Evolutionary conservation across 2,888 invertebrate genomes (phyloP), one percentile per base, ranked within the genome.

Genomic region (Epistrophella euchroma): DNA sequence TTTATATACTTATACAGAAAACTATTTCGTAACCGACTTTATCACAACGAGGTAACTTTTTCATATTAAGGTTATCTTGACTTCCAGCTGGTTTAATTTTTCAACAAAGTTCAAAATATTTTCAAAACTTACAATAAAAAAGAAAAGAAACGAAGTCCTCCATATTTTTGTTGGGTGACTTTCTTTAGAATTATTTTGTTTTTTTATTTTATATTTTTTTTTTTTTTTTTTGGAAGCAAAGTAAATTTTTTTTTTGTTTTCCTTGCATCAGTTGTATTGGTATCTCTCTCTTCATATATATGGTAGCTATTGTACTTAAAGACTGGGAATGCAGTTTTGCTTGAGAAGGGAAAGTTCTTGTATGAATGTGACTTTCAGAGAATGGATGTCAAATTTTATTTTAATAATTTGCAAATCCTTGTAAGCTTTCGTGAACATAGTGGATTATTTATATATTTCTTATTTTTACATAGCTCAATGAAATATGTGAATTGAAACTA

Each of bases 1-100:
- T 73, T 82, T 82, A 55, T 43, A 62, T 28, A 4, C 4, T 32
- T 32, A 32, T 19, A 45, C n/a, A 68, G 37, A 52, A 66, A 86
- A 82, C 77, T 74, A 71, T 74, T 77, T 45, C 77, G 6, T 28
- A 56, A 62, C 75, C 58, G 7, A 80, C 11, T 75, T 45, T 45
- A 58, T 85, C 40, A 45, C 64, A 82, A 43, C 25, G 52, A 45
- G 37, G 4, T 55, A 78, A 78, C 60, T 82, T 71, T 66, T 25
- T 58, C 35, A 25, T 78, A 11, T 43, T n/a, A n/a, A 58, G 66
- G 82, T 74, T 82, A 66, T 81, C 86, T 71, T 81, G 60, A 62
- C 72, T 85, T 81, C 72, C 76, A 66, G 76, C 66, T 85, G 85
- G 81, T 13, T n/a, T n/a, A n/a, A n/a, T n/a, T n/a, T n/a, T 68